phyloP scores from a whole-genome alignment of 2,797 vertebrate species.

The Dermochelys coriacea region DNA sequence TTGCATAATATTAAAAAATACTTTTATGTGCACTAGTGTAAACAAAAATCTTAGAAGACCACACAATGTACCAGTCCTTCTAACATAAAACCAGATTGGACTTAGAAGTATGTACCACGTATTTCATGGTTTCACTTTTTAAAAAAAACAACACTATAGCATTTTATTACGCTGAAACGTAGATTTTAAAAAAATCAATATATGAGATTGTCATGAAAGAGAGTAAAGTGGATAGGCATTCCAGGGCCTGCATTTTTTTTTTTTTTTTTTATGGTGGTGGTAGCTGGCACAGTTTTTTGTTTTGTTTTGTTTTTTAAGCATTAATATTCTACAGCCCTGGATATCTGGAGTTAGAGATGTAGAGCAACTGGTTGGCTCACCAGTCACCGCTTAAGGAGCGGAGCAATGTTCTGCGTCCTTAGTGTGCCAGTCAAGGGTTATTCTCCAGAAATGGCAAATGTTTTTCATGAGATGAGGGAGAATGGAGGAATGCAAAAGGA shows the following conservation, averaged over 20 bases:
- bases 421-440: background rate
- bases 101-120: background rate
- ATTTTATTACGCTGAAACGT: conserved; percentile 34
- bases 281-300: conserved; percentile 22
- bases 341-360: conserved; percentile 28
- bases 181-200: conserved; percentile 9
- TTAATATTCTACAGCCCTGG: conserved; percentile 50
- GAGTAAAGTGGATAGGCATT: conserved; percentile 24
- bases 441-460: background rate
- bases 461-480: background rate
- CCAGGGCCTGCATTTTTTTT: conserved; percentile 2
- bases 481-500: conserved; percentile 23
- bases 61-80: background rate
- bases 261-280: conserved; percentile 46
- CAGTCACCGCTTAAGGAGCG: background rate
- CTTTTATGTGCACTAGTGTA: background rate
- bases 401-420: background rate
- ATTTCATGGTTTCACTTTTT: background rate
- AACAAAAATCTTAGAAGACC: conserved; percentile 22
- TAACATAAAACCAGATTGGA: background rate
- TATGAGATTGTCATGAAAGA: background rate
- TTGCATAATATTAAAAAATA: background rate
- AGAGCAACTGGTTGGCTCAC: background rate
- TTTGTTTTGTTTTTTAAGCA: conserved; percentile 5
- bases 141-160: no score